These are phyloP conservation scores for Scaptomyza tumidula DNA, from an alignment of 2,888 invertebrate species.

Conservation along the genomic window DNA sequence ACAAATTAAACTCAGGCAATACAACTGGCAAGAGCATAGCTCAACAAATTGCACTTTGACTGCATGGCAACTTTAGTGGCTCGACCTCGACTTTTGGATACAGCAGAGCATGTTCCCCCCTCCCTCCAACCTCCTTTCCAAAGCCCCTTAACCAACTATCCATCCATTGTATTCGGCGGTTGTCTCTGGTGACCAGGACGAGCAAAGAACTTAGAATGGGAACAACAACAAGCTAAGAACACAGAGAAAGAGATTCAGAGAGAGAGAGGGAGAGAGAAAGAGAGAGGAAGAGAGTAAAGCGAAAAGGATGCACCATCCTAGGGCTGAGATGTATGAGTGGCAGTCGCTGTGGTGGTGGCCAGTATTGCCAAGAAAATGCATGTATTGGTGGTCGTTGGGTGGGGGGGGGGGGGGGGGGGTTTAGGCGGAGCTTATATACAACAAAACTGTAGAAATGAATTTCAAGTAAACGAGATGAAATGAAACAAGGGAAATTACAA, in stretches of 20 bases:
- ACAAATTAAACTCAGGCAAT: conserved; percentile 69
- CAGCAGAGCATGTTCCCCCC: conserved; percentile 32
- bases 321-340: conserved; percentile 55
- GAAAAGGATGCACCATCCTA: conserved; percentile 28
- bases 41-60: conserved; percentile 77
- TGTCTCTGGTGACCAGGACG: conserved; percentile 67
- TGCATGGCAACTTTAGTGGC: conserved; percentile 68
- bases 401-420: not conserved
- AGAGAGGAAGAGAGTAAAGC: not conserved
- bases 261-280: not conserved
- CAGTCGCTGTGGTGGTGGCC: conserved; percentile 49
- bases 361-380: conserved; percentile 53
- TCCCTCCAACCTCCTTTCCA: not conserved
- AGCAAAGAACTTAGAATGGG: conserved; percentile 37
- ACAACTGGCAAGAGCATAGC: conserved; percentile 49
- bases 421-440: conserved; percentile 14
- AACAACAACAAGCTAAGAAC: conserved; percentile 23
- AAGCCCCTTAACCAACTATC: not conserved
- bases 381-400: conserved; percentile 13
- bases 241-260: conserved; percentile 14
- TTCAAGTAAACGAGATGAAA: conserved; percentile 78
- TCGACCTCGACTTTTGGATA: conserved; percentile 56
- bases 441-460: conserved; percentile 72
- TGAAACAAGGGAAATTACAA: conserved; percentile 81
- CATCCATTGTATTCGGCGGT: conserved; percentile 63